A percentile compares a stretch with the other conserved stretches of the same genome.
These are phyloP conservation scores for Enteromius fasciolatus DNA, from an alignment of 2,797 vertebrate species.

Conservation along the genomic window DNA sequence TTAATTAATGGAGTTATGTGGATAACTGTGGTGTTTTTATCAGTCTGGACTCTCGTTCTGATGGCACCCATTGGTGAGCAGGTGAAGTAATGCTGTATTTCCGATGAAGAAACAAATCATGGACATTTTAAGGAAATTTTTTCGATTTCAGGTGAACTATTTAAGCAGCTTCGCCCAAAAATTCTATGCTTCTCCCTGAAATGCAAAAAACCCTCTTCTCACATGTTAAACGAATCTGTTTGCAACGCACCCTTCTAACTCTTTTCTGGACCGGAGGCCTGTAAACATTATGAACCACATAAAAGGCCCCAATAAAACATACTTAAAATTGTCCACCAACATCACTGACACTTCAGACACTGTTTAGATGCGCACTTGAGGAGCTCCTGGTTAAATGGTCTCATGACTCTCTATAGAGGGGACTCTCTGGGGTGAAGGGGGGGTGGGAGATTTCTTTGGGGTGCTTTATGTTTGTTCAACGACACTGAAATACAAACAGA, in stretches of 20 bases:
- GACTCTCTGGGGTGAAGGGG: constrained; percentile 20
- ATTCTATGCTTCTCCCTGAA: constrained; percentile 2
- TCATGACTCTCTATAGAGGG: background rate
- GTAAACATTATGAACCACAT: constrained; percentile 35
- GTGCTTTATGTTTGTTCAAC: constrained; percentile 20
- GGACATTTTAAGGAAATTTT: background rate
- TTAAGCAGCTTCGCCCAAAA: background rate
- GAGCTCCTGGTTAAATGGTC: constrained; percentile 13
- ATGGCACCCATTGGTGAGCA: background rate
- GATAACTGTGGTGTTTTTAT: background rate
- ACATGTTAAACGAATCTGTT: background rate
- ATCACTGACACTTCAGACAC: constrained; percentile 30
- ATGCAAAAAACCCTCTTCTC: background rate
- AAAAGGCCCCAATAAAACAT: constrained; percentile 16
- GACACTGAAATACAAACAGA: constrained; percentile 14
- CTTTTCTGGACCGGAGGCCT: constrained; percentile 18
- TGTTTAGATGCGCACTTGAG: constrained; percentile 38
- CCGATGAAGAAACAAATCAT: background rate
- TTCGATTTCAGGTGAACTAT: background rate
- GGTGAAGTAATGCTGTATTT: background rate
- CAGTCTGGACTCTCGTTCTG: background rate
- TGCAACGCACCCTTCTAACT: background rate
- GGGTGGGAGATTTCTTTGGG: constrained; percentile 10
- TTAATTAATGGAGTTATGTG: background rate
- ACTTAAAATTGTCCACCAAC: constrained; percentile 2